Base-by-base conservation (phyloP, 64 coral and sea anemone species). In the Exaiptasia diaphana region DNA sequence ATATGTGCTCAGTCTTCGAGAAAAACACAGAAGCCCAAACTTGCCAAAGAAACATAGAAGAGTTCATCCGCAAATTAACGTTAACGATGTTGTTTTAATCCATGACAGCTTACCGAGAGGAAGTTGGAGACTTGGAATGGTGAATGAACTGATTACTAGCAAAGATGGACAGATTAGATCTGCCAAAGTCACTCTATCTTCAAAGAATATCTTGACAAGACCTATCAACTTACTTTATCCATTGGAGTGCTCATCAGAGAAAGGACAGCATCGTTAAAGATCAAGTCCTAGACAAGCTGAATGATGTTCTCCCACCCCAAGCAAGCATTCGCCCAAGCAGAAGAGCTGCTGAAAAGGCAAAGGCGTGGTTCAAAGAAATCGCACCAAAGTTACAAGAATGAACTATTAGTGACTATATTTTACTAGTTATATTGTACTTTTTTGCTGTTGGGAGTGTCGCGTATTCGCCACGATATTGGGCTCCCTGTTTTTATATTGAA, bases 1-100 rank as follows among this genome's bases (percentile, higher is more conserved):
- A 33, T 60, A 73, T 58, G 31, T 72, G 8, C 81, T 83, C 11
- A 83, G 65, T 71, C 32, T 82, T 17, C 62, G 27, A 49, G 79
- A 82, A 39, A 71, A 71, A 83, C 15, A 3, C 46, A 53, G 44
- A 69, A 82, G 10, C 11, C 41, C 79, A 49, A 71, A 82, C 40
- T 33, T 38, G 20, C 50, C 25, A 32, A 33, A 77, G 49, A 53
- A 35, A 44, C 23, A 36, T 8, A 29, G 0, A 27, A 74, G 52
- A 29, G 4, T 74, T 46, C 29, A 50, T 52, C 45, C 11, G 38
- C 52, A 77, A 56, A 58, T 27, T 34, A 33, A 38, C 6, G 64
- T 68, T 8, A 38, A 38, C 3, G 74, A 77, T 8, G 45, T 77
- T 52, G 50, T 74, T 10, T 48, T 74, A 18, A 26, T 53, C 20